A percentile compares a stretch with the other conserved stretches of the same genome.
phyloP scores from a whole-genome alignment of 2,797 vertebrate species.

The Sylvilagus floridanus region DNA sequence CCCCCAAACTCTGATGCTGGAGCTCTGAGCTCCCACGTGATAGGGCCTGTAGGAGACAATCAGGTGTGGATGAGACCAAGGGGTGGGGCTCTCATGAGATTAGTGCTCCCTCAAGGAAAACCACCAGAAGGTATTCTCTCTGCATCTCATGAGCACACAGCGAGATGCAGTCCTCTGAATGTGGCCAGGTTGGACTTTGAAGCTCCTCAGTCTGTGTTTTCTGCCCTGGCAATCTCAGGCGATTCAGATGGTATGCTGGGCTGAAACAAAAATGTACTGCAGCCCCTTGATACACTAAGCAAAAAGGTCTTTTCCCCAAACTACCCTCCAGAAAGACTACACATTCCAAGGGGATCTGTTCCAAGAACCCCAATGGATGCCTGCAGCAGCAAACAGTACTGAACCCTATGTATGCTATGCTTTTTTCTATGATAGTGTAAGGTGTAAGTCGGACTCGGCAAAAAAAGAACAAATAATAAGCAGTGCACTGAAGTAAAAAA shows the following conservation, averaged over 20 bases:
- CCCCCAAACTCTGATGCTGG: not conserved
- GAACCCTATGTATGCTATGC: too few relatives aligned
- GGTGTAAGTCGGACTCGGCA: too few relatives aligned
- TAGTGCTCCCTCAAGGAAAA: not conserved
- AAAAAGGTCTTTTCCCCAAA: not conserved
- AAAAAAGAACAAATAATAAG: too few relatives aligned
- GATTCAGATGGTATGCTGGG: not conserved
- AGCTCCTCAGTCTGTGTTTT: not conserved
- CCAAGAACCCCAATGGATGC: too few relatives aligned
- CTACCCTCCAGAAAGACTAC: not conserved
- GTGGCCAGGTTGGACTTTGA: not conserved
- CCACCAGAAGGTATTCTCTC: not conserved
- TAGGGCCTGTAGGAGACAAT: not conserved
- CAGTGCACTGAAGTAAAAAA: too few relatives aligned
- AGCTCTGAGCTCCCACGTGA: not conserved
- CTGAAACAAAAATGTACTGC: not conserved
- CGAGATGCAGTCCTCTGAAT: not conserved
- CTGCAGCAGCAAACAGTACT: too few relatives aligned
- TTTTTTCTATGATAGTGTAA: too few relatives aligned
- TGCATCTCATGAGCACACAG: not conserved
- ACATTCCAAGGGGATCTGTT: too few relatives aligned
- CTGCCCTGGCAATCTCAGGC: not conserved
- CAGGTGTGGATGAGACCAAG: not conserved
- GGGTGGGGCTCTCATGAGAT: not conserved
- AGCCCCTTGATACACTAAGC: constrained; percentile 1